Conservation (phyloP, 1,140 invertebrate species). For the Diploscapter pachys region DNA sequence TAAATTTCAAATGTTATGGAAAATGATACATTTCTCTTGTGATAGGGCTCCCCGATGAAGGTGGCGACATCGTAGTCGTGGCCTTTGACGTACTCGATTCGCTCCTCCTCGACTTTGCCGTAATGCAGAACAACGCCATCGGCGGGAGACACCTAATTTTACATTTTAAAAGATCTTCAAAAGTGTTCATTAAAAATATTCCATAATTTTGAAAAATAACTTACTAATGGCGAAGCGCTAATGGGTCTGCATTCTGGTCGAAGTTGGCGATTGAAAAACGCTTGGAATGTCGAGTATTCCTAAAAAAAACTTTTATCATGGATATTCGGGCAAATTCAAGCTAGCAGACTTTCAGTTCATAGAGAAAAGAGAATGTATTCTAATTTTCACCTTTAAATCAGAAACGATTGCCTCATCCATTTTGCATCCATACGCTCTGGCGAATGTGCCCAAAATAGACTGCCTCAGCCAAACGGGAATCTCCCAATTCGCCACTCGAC, state of each 20-base stretch:
- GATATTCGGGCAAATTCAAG: too few relatives aligned
- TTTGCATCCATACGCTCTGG: conserved; percentile 79
- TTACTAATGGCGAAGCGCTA: conserved; percentile 71
- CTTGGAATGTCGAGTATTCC: conserved; percentile 78
- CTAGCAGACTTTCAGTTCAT: too few relatives aligned
- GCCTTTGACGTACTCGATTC: conserved; percentile 91
- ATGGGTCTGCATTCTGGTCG: conserved; percentile 76
- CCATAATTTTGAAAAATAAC: conserved; percentile 12
- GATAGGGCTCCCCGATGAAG: conserved; percentile 72
- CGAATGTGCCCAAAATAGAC: conserved; percentile 71
- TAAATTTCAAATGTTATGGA: conserved; percentile 62
- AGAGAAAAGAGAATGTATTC: background rate
- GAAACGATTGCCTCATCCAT: conserved; percentile 77
- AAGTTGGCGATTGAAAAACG: conserved; percentile 84
- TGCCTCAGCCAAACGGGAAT: conserved; percentile 76
- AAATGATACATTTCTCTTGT: too few relatives aligned
- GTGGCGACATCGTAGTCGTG: conserved; percentile 85
- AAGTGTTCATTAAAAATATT: conserved; percentile 13
- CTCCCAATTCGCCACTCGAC: conserved; percentile 76
- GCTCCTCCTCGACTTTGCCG: conserved; percentile 77
- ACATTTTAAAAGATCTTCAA: too few relatives aligned
- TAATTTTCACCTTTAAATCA: conserved; percentile 66
- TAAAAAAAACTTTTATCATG: conserved; percentile 2
- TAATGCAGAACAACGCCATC: conserved; percentile 87
- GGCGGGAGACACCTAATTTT: conserved; percentile 75